A percentile compares a stretch with the other conserved stretches of the same genome.
Evolutionary conservation across 2,888 invertebrate genomes (phyloP).

Genomic region (Cephus rjabovi): DNA sequence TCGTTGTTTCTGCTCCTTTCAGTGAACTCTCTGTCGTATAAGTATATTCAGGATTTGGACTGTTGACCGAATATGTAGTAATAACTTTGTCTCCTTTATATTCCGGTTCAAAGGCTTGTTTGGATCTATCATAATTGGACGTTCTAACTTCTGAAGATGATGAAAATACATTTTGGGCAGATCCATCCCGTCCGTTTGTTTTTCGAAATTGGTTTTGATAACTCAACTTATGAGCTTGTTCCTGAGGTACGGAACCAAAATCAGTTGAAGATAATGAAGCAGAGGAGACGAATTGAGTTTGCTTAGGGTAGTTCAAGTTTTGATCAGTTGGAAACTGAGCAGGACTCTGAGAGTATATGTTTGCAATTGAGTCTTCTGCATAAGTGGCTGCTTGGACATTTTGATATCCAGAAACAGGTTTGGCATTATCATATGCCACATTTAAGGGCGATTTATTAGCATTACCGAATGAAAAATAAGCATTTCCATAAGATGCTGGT

Average conservation of each 20-base stretch:
- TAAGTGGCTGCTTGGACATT: conserved; percentile 7
- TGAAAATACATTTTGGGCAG: not conserved
- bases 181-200: not conserved
- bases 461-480: conserved; percentile 18
- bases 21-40: conserved; percentile 30
- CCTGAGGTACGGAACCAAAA: not conserved
- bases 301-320: conserved; percentile 27
- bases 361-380: conserved; percentile 20
- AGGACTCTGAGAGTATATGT: conserved; percentile 56
- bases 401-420: conserved; percentile 10
- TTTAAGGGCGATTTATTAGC: not conserved
- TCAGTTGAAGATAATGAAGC: conserved; percentile 20
- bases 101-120: not conserved
- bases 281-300: conserved; percentile 45
- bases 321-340: conserved; percentile 54
- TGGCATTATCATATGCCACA: conserved; percentile 15
- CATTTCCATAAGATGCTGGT: conserved; percentile 50
- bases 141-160: not conserved
- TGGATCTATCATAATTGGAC: not conserved
- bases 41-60: conserved; percentile 53
- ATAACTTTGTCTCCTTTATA: conserved; percentile 20
- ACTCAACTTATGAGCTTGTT: conserved; percentile 23
- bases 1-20: conserved; percentile 18
- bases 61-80: conserved; percentile 48
- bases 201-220: conserved; percentile 28